A percentile compares a stretch with the other conserved stretches of the same genome.
Conservation (phyloP, 2,888 invertebrate species). For the Furcula furcula region DNA sequence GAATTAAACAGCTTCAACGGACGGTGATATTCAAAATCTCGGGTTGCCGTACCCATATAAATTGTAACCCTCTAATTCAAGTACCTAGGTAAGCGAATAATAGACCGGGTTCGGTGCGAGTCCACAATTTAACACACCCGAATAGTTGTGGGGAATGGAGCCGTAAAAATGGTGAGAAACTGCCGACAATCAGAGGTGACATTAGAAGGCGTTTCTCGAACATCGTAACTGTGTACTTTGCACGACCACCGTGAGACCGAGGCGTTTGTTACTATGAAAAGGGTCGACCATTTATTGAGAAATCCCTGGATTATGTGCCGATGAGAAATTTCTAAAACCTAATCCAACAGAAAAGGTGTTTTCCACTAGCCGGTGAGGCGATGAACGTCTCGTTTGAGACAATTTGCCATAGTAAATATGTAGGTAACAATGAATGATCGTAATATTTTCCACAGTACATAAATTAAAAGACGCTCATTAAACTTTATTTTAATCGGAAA, state of each 20-base stretch:
- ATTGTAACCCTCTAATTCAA: constrained; percentile 51
- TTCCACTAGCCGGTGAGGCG: no score
- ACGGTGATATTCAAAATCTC: constrained; percentile 29
- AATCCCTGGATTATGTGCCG: not conserved
- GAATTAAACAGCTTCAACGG: constrained; percentile 29
- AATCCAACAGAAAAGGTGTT: no score
- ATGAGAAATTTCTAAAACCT: not conserved
- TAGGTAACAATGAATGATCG: no score
- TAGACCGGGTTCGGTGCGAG: constrained; percentile 40
- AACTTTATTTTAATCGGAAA: no score
- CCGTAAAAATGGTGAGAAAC: constrained; percentile 70
- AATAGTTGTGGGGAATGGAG: constrained; percentile 46
- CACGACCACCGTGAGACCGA: constrained; percentile 19
- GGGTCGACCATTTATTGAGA: constrained; percentile 53
- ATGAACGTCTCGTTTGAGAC: no score
- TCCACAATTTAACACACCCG: constrained; percentile 47
- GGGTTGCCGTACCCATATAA: constrained; percentile 43
- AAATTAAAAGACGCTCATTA: no score
- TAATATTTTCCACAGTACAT: no score
- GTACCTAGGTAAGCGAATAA: constrained; percentile 39
- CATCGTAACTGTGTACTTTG: constrained; percentile 28
- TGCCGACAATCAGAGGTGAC: constrained; percentile 66
- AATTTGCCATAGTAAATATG: no score
- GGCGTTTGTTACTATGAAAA: constrained; percentile 52
- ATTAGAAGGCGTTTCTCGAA: constrained; percentile 54